Conservation (phyloP, 1,140 invertebrate genomes). For the Pectinophora gossypiella region DNA sequence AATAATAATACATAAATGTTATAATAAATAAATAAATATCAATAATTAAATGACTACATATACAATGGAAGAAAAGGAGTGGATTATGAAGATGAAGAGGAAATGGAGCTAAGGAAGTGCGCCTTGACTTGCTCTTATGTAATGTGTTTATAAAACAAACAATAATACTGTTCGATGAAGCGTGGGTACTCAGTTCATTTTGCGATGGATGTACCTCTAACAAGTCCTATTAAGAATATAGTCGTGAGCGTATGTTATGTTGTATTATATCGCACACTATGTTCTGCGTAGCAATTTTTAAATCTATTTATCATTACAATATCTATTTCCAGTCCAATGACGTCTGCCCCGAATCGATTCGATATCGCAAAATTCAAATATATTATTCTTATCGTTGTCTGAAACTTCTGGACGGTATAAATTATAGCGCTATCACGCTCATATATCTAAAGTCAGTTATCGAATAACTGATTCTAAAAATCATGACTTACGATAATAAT, state of each 20-base stretch:
- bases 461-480: background rate
- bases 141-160: too few relatives aligned
- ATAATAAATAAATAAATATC: too few relatives aligned
- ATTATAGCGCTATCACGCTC: background rate
- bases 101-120: too few relatives aligned
- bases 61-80: too few relatives aligned
- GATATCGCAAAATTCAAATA: background rate
- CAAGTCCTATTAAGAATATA: too few relatives aligned
- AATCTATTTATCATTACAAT: background rate
- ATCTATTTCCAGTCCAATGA: background rate
- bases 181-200: too few relatives aligned
- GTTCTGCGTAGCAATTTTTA: background rate
- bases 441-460: background rate
- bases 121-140: too few relatives aligned
- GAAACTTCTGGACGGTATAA: conserved; percentile 11
- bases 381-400: conserved; percentile 10
- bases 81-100: too few relatives aligned
- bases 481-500: background rate
- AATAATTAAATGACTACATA: too few relatives aligned
- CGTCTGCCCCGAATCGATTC: background rate
- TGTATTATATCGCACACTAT: background rate
- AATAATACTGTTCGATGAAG: too few relatives aligned
- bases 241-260: background rate
- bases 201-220: too few relatives aligned
- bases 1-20: too few relatives aligned